Evolutionary conservation across 2,888 invertebrate genomes (phyloP).

Genomic region (Ectropis crepuscularia): DNA sequence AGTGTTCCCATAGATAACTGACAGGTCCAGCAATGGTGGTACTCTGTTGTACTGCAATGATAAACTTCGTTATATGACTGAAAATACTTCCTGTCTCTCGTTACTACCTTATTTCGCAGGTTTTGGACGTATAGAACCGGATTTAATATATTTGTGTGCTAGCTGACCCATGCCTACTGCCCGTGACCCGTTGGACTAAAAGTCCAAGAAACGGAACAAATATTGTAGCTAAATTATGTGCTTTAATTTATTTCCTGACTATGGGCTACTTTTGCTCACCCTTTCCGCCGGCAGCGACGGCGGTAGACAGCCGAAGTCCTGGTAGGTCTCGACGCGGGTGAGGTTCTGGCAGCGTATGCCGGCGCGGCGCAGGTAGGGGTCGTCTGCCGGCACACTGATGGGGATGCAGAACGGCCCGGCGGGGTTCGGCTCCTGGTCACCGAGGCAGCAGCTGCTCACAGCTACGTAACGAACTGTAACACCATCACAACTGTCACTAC

Average conservation of each 20-base stretch:
- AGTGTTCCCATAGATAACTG: conserved; percentile 47
- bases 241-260: no score
- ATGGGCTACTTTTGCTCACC: conserved; percentile 38
- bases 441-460: conserved; percentile 49
- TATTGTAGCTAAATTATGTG: no score
- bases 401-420: conserved; percentile 47
- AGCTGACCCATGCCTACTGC: no score
- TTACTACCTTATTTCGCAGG: no score
- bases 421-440: conserved; percentile 47
- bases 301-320: conserved; percentile 53
- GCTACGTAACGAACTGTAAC: conserved; percentile 42
- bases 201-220: no score
- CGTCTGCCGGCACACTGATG: conserved; percentile 54
- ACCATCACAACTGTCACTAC: neutral
- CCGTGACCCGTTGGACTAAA: no score
- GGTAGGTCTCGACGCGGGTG: conserved; percentile 56
- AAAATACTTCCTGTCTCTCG: no score
- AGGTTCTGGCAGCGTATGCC: conserved; percentile 58
- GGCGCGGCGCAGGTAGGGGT: conserved; percentile 52
- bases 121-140: no score
- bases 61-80: neutral
- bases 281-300: conserved; percentile 52
- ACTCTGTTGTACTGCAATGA: conserved; percentile 46
- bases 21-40: conserved; percentile 52
- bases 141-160: no score